Base-by-base conservation (phyloP, 1,140 invertebrate genomes). In the Eriocheir sinensis region DNA sequence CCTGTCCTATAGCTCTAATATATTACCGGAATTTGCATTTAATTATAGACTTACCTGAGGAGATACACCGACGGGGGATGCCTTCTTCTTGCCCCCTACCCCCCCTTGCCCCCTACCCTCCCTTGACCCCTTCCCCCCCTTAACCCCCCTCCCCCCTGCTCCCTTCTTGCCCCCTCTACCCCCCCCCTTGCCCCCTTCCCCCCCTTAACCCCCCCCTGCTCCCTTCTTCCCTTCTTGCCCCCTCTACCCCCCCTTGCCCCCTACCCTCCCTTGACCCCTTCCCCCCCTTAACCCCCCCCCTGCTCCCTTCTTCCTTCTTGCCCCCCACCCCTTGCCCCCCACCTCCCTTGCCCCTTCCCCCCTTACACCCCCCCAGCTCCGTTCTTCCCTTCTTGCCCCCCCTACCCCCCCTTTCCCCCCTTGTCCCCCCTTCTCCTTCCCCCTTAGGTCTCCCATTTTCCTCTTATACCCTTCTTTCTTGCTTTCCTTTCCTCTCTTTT, bases 11-110 rank as follows among this genome's bases (percentile, higher is more conserved):
- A 92, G 34, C 80, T n/a, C 38, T 92, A 92, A 92, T 92, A 38
- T 85, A 85, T 92, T 92, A 44, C 91, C 48, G n/a, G 79, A 83
- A 92, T 92, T 92, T 92, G 80, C 91, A 92, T 85, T 92, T 83
- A 92, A 92, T 85, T 92, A 85, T 85, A 92, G 80, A 80, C 60
- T 92, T 92, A 53, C 80, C 21, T 8, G 53, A 53, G 40, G 79
- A 92, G 79, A 92, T 40, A 83, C 41, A 85, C 80, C 38, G 48
- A 36, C 91, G 30, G 30, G 34, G 80, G 80, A 81, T 83, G 80
- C 80, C 72, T 85, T 36, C 30, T 27, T 17, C 32, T 72, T 6
- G n/a, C 89, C 34, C 44, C 2, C 32, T 44, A 6, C 41, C 40
- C 44, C 4, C 41, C 12, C 48, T 12, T 12, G 27, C 48, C 32